phyloP scores from a whole-genome alignment of 2,888 invertebrate species.

The Caenorhabditis plicata region DNA sequence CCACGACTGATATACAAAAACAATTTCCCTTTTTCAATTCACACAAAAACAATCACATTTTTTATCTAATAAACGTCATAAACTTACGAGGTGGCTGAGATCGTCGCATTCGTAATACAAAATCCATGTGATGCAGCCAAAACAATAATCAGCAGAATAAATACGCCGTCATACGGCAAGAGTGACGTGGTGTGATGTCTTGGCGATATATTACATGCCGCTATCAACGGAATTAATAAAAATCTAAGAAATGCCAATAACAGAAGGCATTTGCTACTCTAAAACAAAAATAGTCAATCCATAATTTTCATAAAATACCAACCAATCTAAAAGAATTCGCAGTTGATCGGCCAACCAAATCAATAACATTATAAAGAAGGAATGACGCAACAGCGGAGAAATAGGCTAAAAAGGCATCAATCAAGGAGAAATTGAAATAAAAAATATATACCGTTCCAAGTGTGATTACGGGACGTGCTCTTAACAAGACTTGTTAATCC shows the following conservation, averaged over 20 bases:
- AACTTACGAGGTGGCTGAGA: constrained; percentile 34
- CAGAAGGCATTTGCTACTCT: constrained; percentile 22
- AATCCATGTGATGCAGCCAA: constrained; percentile 44
- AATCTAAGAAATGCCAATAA: constrained; percentile 14
- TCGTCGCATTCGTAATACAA: constrained; percentile 35
- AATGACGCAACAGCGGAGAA: constrained; percentile 48
- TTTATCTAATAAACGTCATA: too few relatives aligned
- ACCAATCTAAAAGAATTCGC: constrained; percentile 33
- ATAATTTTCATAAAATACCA: not conserved
- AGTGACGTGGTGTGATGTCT: constrained; percentile 34
- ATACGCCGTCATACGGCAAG: constrained; percentile 43
- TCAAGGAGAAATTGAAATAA: not conserved
- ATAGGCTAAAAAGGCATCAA: constrained; percentile 29
- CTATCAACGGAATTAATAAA: constrained; percentile 38
- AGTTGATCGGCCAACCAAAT: constrained; percentile 35
- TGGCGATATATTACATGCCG: constrained; percentile 42
- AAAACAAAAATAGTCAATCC: constrained; percentile 5
- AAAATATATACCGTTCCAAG: constrained; percentile 36
- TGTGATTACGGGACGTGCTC: constrained; percentile 33
- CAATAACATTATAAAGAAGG: constrained; percentile 44
- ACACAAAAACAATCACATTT: too few relatives aligned
- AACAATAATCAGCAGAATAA: constrained; percentile 38
- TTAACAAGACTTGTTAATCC: constrained; percentile 41
- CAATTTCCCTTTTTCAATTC: too few relatives aligned
- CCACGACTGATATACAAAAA: too few relatives aligned